Evolutionary conservation across 2,113 vertebrate genomes (phyloP), one percentile per base, ranked within the genome.

Genomic region (Fulica atra): DNA sequence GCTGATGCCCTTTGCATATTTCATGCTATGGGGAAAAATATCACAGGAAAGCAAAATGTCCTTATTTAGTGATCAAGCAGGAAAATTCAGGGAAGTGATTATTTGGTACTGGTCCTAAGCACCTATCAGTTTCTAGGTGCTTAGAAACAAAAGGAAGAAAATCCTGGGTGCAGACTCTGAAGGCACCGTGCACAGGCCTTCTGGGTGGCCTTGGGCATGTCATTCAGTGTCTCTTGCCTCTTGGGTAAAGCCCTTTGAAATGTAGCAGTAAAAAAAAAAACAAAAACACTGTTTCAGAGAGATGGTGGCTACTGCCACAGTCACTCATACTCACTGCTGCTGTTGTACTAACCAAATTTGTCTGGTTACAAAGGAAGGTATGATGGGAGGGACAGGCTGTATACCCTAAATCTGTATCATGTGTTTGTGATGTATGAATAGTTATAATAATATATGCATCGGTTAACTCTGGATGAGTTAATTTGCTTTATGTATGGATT

Each of bases 261-360:
- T 19, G 8, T 36, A 66, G 13, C 4, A 0, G 7, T 46, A 25
- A 33, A 65, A 65, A 60, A 64, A 23, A 28, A 18, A 4, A 17
- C 44, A 8, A 21, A 29, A 51, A 24, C 0, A 2, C 33, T 35
- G 11, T 64, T 74, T 42, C 38, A 18, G 56, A 33, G 40, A 16
- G 36, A 33, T 0, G 3, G 24, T 65, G n/a, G 7, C 33, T 76
- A 1, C 19, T 53, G 3, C 17, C 2, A 54, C 14, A 33, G 11
- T 70, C 10, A 21, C 20, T 28, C 35, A 11, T 14, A 4, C 50
- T 73, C 29, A 23, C 40, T 53, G 36, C 33, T 64, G 6, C 3
- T 84, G 9, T 56, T 86, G 11, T 35, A 64, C 16, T 68, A 64
- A 64, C 10, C 10, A 61, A 29, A 13, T 40, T 53, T 59, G 36